These are phyloP conservation scores for Diorhabda sublineata DNA, from an alignment of 1,140 invertebrate species.

Conservation along the genomic window DNA sequence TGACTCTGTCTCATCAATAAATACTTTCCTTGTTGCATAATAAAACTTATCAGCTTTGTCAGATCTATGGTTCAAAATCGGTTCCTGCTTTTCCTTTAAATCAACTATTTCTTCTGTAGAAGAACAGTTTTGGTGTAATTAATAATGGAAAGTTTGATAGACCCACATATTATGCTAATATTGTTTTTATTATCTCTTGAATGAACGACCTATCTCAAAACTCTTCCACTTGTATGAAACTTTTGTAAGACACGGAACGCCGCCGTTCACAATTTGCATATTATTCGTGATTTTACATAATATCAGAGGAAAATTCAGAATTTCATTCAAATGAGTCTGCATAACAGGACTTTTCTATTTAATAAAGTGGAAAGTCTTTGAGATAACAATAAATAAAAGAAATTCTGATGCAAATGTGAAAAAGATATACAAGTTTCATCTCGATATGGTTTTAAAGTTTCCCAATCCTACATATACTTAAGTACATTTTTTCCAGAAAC, in stretches of 20 bases:
- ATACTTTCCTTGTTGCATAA: too few species aligned
- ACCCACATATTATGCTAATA: constrained; percentile 7
- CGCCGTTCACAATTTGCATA: constrained; percentile 12
- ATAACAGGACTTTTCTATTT: constrained; percentile 18
- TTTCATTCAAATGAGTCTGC: constrained; percentile 10
- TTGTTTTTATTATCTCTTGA: constrained; percentile 8
- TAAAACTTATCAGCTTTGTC: too few species aligned
- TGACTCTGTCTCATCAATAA: too few species aligned
- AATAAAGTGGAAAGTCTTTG: constrained; percentile 11
- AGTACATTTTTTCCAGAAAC: too few species aligned
- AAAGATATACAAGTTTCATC: neutral
- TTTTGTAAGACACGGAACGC: constrained; percentile 14
- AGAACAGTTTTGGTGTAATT: too few species aligned
- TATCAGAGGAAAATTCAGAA: constrained; percentile 10
- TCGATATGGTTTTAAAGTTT: too few species aligned
- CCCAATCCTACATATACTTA: too few species aligned
- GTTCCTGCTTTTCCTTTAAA: too few species aligned
- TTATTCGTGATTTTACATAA: constrained; percentile 6
- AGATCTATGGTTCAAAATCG: too few species aligned
- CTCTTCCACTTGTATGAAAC: constrained; percentile 1
- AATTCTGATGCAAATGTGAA: neutral
- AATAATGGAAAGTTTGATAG: too few species aligned
- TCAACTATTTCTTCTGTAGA: too few species aligned
- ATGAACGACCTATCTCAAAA: constrained; percentile 5
- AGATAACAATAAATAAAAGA: constrained; percentile 11